Conservation (phyloP, 2,797 vertebrate genomes). For the Psittacula echo region DNA sequence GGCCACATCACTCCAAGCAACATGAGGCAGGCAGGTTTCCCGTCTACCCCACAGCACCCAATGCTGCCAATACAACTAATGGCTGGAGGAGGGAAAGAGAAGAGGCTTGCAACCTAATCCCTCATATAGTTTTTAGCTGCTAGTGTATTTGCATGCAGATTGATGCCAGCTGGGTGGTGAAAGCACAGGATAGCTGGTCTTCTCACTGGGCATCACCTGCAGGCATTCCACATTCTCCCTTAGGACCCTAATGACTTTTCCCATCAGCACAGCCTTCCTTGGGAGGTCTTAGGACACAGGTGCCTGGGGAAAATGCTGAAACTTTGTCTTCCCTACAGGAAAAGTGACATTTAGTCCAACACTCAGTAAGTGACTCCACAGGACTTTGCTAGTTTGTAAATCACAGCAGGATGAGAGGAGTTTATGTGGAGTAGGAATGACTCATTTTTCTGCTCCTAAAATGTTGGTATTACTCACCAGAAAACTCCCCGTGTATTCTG, state of each 20-base stretch:
- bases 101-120: rapidly evolving
- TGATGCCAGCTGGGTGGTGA: not conserved
- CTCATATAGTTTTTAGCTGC: not conserved
- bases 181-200: not conserved
- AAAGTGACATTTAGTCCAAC: not conserved
- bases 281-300: not conserved
- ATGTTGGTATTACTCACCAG: constrained; percentile 52
- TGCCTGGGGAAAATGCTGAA: not conserved
- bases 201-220: not conserved
- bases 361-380: not conserved
- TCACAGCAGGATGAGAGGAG: not conserved
- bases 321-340: not conserved
- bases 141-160: not conserved
- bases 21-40: not conserved
- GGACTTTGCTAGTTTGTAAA: not conserved
- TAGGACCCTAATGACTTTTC: not conserved
- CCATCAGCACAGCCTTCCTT: not conserved
- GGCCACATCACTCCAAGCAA: not conserved
- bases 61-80: rapidly evolving
- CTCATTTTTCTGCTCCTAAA: constrained; percentile 56
- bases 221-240: not conserved
- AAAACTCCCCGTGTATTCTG: constrained; percentile 43
- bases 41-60: not conserved
- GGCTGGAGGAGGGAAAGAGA: not conserved
- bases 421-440: constrained; percentile 23